A percentile compares a stretch with the other conserved stretches of the same genome.
phyloP scores from a whole-genome alignment of 1,140 invertebrate species.

The Atta texana region DNA sequence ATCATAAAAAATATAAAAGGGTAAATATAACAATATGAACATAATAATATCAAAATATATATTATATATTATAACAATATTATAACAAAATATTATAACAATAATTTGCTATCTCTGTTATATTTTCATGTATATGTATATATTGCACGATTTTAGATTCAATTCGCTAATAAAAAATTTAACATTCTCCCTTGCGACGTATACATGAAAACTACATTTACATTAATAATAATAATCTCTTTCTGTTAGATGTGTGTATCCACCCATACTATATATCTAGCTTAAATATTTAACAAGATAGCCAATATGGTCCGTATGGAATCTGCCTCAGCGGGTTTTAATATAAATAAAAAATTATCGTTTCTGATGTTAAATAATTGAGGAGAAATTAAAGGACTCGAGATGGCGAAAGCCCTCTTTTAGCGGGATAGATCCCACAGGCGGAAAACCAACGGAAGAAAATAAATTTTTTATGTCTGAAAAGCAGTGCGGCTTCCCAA shows the following conservation, averaged over 20 bases:
- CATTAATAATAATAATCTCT: neutral
- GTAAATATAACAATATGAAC: neutral
- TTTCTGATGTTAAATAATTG: constrained; percentile 28
- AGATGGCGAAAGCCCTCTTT: constrained; percentile 39
- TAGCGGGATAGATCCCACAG: neutral
- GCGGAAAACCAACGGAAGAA: constrained; percentile 14
- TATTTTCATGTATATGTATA: neutral
- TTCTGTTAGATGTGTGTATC: neutral
- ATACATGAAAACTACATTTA: neutral
- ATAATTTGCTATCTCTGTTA: neutral
- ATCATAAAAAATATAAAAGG: neutral
- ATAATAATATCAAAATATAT: neutral
- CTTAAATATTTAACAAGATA: constrained; percentile 36
- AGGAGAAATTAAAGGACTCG: constrained; percentile 33
- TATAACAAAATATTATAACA: neutral
- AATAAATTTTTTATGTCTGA: constrained; percentile 47
- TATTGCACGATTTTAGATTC: neutral
- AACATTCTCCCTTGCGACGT: neutral
- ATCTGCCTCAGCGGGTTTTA: neutral
- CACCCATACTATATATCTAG: neutral
- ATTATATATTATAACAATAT: neutral
- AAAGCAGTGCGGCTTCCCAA: constrained; percentile 39
- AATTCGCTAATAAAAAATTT: neutral
- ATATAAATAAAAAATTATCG: constrained; percentile 48
- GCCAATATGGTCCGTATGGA: neutral